Conservation (phyloP, 1,140 invertebrate genomes). For the Coelopa frigida region DNA sequence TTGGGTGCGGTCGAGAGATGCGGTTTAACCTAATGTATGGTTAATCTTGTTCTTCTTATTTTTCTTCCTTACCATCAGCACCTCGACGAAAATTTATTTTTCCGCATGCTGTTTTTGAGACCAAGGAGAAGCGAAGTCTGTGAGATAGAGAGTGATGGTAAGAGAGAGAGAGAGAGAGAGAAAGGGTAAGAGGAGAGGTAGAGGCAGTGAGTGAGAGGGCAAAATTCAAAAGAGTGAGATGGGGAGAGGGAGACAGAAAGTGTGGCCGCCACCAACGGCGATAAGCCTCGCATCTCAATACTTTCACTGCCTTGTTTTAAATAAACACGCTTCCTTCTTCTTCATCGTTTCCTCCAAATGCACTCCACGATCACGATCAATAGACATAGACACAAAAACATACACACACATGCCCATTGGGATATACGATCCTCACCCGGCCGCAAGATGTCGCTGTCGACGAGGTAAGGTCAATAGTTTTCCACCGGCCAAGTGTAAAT, state of each 20-base stretch:
- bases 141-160: background rate
- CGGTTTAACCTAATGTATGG: background rate
- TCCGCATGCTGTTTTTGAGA: constrained; percentile 8
- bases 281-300: background rate
- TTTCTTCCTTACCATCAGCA: background rate
- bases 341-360: no score
- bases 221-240: constrained; percentile 9
- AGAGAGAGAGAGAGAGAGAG: background rate
- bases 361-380: no score
- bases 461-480: background rate
- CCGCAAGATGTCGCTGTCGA: no score
- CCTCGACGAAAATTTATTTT: constrained; percentile 9
- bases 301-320: no score
- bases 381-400: no score
- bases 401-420: no score
- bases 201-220: no score
- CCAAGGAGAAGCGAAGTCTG: constrained; percentile 1
- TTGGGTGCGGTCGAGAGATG: background rate
- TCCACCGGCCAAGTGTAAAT: background rate
- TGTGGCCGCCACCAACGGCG: background rate
- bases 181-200: no score
- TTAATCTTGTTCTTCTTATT: background rate
- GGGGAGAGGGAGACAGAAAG: background rate
- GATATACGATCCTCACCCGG: no score
- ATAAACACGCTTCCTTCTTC: no score